These are phyloP conservation scores for Drosophila atripex DNA, from an alignment of 2,888 invertebrate genomes.

Conservation along the genomic window DNA sequence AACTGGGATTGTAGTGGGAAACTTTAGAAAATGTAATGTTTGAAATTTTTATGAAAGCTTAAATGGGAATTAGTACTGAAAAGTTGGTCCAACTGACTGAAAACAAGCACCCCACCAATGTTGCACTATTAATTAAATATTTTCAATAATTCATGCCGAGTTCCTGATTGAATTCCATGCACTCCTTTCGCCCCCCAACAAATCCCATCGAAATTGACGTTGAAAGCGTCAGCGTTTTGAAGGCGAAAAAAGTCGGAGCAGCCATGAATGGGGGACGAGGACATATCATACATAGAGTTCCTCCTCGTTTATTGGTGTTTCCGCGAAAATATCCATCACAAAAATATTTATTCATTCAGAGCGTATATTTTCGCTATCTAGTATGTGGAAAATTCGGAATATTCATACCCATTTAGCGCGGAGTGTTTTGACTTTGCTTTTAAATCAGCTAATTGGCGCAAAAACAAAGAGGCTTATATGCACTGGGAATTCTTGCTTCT, in stretches of 20 bases:
- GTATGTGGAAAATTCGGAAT: background rate
- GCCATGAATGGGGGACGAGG: background rate
- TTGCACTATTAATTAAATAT: background rate
- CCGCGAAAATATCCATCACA: background rate
- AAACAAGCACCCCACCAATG: background rate
- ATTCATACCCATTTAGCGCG: constrained; percentile 2
- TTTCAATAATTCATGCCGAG: background rate
- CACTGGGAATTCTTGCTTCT: background rate
- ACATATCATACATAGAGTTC: background rate
- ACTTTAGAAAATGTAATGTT: background rate
- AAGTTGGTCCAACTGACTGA: background rate
- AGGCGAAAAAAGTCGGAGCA: background rate
- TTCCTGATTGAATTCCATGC: constrained; percentile 8
- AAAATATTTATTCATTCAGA: constrained; percentile 2
- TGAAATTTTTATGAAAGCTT: constrained; percentile 3
- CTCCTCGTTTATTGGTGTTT: background rate
- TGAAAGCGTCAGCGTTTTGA: background rate
- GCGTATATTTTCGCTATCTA: background rate
- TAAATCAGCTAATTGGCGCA: constrained; percentile 27
- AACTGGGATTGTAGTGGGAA: background rate
- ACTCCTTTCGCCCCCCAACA: background rate
- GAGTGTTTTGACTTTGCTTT: constrained; percentile 1
- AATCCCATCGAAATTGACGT: constrained; percentile 1
- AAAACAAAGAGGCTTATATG: background rate
- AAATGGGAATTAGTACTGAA: background rate